Conservation (phyloP, 2,113 vertebrate genomes). For the Festucalex cinctus region DNA sequence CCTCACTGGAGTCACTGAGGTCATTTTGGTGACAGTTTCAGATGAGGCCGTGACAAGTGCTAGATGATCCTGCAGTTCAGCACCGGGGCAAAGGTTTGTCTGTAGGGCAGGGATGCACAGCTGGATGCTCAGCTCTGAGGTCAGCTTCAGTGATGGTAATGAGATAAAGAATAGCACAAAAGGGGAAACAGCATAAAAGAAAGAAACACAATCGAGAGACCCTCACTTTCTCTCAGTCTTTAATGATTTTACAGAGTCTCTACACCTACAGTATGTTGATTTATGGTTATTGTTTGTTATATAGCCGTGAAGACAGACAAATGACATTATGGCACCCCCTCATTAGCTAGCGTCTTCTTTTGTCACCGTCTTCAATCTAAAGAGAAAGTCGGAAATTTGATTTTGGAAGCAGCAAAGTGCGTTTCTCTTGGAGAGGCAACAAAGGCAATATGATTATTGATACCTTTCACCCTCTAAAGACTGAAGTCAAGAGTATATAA, state of each 20-base stretch:
- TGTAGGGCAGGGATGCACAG: conserved; percentile 58
- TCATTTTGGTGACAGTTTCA: conserved; percentile 46
- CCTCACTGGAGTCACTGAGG: conserved; percentile 37
- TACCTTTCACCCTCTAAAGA: background rate
- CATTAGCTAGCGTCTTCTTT: conserved; percentile 56
- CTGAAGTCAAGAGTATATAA: background rate
- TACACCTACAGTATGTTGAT: conserved; percentile 62
- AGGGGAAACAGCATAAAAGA: conserved; percentile 60
- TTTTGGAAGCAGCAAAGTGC: background rate
- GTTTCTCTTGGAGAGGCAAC: background rate
- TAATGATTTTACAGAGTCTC: conserved; percentile 48
- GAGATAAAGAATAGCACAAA: conserved; percentile 69
- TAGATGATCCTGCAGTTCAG: conserved; percentile 70
- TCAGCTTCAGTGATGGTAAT: conserved; percentile 74
- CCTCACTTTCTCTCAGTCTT: conserved; percentile 56
- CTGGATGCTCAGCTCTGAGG: conserved; percentile 56
- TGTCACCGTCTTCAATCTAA: conserved; percentile 56
- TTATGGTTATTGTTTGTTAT: conserved; percentile 60
- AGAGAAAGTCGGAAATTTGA: conserved; percentile 44
- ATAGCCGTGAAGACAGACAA: conserved; percentile 36
- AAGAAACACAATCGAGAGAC: conserved; percentile 32
- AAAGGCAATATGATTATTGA: no score
- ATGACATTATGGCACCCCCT: conserved; percentile 35
- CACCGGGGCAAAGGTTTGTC: conserved; percentile 66
- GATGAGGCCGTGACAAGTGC: conserved; percentile 61